These are phyloP conservation scores for Threskiornis aethiopicus DNA, from an alignment of 2,797 vertebrate species.

Conservation along the genomic window DNA sequence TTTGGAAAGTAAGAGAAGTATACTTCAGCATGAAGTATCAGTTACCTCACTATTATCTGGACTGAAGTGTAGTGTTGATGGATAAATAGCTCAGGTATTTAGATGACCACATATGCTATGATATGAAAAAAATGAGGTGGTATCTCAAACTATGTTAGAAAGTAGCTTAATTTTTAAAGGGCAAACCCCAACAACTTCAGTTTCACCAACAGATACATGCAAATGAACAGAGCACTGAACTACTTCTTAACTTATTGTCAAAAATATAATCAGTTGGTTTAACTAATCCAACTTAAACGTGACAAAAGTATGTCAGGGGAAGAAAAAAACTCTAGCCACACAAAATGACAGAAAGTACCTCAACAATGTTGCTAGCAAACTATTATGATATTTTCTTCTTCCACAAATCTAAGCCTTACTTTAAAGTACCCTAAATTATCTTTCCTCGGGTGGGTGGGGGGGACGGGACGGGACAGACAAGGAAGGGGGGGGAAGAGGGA, in stretches of 20 bases:
- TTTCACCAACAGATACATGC: background rate
- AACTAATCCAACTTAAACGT: background rate
- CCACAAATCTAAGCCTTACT: background rate
- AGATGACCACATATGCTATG: background rate
- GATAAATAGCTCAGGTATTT: background rate
- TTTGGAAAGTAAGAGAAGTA: background rate
- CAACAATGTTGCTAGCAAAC: background rate
- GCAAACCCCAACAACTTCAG: background rate
- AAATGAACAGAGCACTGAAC: background rate
- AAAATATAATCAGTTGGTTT: background rate
- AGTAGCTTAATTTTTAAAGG: background rate
- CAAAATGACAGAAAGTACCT: background rate
- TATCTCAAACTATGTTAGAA: background rate
- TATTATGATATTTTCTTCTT: background rate
- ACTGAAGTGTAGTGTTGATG: background rate
- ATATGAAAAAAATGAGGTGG: background rate
- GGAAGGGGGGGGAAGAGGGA: too few species aligned
- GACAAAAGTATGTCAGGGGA: background rate
- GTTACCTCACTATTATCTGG: background rate
- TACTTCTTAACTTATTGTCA: background rate
- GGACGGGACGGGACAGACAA: too few species aligned
- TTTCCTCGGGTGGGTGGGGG: background rate
- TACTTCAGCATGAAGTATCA: background rate
- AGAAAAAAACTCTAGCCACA: background rate
- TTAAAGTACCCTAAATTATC: background rate